phyloP scores from a whole-genome alignment of 1,140 invertebrate genomes.

The Sarcophaga bullata region DNA sequence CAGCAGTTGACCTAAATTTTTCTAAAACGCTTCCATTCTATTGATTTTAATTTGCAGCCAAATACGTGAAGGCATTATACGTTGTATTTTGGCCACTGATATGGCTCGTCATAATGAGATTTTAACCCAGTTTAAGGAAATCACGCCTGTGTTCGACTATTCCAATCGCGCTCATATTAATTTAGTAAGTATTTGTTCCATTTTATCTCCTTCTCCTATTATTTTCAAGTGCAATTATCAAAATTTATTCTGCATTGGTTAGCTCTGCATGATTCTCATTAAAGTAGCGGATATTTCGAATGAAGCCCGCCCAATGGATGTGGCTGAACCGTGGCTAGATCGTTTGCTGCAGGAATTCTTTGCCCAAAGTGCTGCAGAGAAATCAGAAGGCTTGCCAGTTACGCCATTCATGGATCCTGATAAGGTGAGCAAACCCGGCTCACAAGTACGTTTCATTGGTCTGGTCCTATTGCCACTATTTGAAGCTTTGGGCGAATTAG shows the following conservation, averaged over 20 bases:
- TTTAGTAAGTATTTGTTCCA: conserved; percentile 73
- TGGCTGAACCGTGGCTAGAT: conserved; percentile 87
- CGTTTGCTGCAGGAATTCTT: conserved; percentile 83
- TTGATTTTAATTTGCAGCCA: conserved; percentile 59
- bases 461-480: conserved; percentile 84
- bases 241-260: neutral
- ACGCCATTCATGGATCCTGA: conserved; percentile 92
- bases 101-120: conserved; percentile 92
- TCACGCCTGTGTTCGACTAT: conserved; percentile 78
- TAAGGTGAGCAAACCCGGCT: conserved; percentile 87
- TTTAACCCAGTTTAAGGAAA: conserved; percentile 79
- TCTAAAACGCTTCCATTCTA: neutral
- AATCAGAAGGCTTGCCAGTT: conserved; percentile 84
- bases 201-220: neutral
- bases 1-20: neutral
- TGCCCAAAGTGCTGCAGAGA: conserved; percentile 85
- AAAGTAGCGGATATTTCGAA: conserved; percentile 91
- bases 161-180: conserved; percentile 80
- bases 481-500: conserved; percentile 78
- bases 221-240: neutral
- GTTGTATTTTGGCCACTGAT: conserved; percentile 86
- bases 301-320: conserved; percentile 85
- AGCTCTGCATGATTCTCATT: conserved; percentile 87
- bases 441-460: conserved; percentile 88
- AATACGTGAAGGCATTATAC: conserved; percentile 83